Evolutionary conservation across 92 coral and sea anemone species (phyloP), one percentile per base, ranked within the genome.

Genomic region (Epizoanthus scotinus): DNA sequence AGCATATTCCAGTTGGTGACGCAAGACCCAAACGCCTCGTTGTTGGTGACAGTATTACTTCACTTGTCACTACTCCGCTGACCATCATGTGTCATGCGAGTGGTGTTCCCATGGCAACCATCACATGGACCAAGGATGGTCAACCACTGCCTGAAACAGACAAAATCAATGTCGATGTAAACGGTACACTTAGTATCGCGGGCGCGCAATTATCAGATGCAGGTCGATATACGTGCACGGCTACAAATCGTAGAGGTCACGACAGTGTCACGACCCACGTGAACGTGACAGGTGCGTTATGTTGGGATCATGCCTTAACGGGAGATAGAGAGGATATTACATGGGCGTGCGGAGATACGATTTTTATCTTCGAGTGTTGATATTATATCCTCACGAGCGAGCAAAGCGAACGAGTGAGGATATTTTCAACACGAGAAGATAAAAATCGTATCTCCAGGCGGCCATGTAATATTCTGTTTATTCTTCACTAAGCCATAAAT

Each of bases 41-140:
- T 7, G 29, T 74, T 74, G 67, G 67, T 31, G 67, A 74, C 80
- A 74, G 58, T 40, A 38, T 74, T 28, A 74, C 80, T 6, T 62
- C 67, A 2, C 67, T 74, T 55, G 55, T 74, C 34, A 58, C 26
- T 14, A 74, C 80, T 6, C 80, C 66, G 8, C 40, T 74, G 31
- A 58, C 34, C 34, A 57, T 74, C 52, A 58, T 12, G 20, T 74
- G 80, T 53, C 66, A 67, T 56, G 67, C 55, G 0, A 38, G 80
- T 36, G 80, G 80, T 55, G 36, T 38, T 21, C 80, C 80, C 10
- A 58, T 29, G 66, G 66, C 80, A 34, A 19, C 67, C 14, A 12
- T 74, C 19, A 74, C 67, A 10, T 74, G 80, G 80, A 56, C 55
- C 31, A 58, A 10, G 24, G 24, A 74, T 8, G 67, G 80, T n/a